Conservation (phyloP, 2,113 vertebrate genomes). For the Meriones unguiculatus region DNA sequence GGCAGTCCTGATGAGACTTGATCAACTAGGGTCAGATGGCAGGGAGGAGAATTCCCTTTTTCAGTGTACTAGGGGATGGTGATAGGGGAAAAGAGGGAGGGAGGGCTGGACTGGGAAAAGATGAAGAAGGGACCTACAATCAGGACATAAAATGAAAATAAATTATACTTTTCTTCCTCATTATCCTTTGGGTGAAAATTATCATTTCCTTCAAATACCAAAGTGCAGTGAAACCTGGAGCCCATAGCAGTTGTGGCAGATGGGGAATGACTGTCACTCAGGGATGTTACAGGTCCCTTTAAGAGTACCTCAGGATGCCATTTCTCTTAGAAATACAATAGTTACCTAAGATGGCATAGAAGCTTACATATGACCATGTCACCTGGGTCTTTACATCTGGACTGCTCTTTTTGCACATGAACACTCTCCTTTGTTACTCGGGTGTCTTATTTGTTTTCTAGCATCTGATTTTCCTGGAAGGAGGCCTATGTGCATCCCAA, state of each 20-base stretch:
- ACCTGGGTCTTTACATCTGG: background rate
- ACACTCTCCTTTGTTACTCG: background rate
- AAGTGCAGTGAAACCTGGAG: background rate
- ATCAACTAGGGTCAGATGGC: too few relatives aligned
- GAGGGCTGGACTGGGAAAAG: too few relatives aligned
- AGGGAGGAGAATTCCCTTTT: too few relatives aligned
- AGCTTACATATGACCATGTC: background rate
- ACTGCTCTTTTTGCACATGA: background rate
- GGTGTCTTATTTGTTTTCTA: background rate
- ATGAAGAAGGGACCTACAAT: background rate
- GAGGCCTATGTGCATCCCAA: background rate
- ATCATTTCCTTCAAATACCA: slow-evolving; percentile 19
- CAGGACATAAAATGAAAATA: background rate
- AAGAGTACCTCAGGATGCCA: background rate
- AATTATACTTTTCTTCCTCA: background rate
- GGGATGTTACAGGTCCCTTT: background rate
- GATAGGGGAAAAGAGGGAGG: too few relatives aligned
- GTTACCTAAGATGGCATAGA: background rate
- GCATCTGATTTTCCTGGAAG: background rate
- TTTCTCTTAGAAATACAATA: background rate
- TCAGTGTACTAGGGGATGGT: too few relatives aligned
- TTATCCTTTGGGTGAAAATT: background rate
- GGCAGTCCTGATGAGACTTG: too few relatives aligned
- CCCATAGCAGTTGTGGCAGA: background rate
- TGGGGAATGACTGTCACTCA: background rate